A percentile compares a stretch with the other conserved stretches of the same genome.
Evolutionary conservation across 2,113 vertebrate species (phyloP).

Genomic region (Rhizomys pruinosus): DNA sequence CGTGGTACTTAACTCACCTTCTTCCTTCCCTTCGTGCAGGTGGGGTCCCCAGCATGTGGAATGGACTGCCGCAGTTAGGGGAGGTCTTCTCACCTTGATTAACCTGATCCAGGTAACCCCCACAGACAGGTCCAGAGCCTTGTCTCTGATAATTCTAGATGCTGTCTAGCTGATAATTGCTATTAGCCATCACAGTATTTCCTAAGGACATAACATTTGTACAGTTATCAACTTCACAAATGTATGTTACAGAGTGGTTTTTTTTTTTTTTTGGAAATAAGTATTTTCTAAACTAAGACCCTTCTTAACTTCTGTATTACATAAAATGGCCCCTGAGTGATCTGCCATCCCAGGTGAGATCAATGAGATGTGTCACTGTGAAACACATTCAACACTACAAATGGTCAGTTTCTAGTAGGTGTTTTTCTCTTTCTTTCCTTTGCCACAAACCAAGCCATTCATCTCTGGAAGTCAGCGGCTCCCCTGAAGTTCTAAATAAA

Average conservation of each 20-base stretch:
- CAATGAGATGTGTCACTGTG: background rate
- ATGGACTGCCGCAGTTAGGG: background rate
- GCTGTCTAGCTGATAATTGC: background rate
- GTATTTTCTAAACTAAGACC: background rate
- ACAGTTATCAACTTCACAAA: background rate
- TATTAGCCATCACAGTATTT: background rate
- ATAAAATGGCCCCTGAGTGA: background rate
- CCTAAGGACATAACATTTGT: background rate
- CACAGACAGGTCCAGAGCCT: background rate
- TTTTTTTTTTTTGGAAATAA: background rate
- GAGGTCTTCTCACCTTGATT: background rate
- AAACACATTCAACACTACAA: background rate
- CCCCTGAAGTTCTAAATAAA: slow-evolving; percentile 25
- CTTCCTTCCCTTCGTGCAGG: background rate
- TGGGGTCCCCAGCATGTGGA: background rate
- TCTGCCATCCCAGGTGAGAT: background rate
- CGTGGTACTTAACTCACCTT: background rate
- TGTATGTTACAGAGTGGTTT: background rate
- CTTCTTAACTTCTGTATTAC: background rate
- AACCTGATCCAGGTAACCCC: background rate
- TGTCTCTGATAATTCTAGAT: background rate
- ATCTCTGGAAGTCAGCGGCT: background rate
- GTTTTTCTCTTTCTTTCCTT: background rate
- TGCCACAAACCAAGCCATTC: slow-evolving; percentile 19
- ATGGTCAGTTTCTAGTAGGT: background rate